Percentiles rank a stretch among this genome's conserved stretches.
Evolutionary conservation across 2,113 vertebrate species (phyloP).

Genomic region (Sinocyclocheilus anshuiensis): DNA sequence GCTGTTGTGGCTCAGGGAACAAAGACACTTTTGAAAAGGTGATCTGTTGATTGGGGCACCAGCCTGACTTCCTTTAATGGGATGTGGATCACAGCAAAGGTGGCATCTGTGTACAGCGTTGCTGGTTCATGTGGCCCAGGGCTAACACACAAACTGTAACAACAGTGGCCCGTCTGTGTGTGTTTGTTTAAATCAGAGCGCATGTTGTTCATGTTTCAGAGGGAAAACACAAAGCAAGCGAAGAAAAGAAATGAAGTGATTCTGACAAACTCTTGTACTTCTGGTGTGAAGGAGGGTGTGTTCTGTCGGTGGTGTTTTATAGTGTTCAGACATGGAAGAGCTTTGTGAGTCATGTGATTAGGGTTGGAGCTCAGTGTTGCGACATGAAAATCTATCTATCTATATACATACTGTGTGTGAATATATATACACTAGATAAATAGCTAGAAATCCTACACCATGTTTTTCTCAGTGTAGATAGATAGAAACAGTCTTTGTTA

Average conservation of each 20-base stretch:
- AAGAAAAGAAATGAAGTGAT: not conserved
- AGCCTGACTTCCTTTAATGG: slow-evolving; percentile 69
- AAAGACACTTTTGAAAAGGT: slow-evolving; percentile 77
- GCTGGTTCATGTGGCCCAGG: slow-evolving; percentile 50
- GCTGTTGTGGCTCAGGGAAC: slow-evolving; percentile 70
- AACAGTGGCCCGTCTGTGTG: slow-evolving; percentile 49
- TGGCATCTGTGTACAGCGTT: slow-evolving; percentile 71
- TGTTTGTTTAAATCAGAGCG: slow-evolving; percentile 32
- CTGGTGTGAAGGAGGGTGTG: not conserved
- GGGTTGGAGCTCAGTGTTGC: too few relatives aligned
- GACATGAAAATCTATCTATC: too few relatives aligned
- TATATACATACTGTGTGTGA: too few relatives aligned
- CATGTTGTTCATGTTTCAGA: slow-evolving; percentile 34
- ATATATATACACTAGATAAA: too few relatives aligned
- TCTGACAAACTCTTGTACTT: not conserved
- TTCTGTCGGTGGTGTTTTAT: not conserved
- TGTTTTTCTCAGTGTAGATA: too few relatives aligned
- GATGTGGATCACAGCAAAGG: slow-evolving; percentile 73
- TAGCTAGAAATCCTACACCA: too few relatives aligned
- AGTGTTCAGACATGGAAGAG: not conserved
- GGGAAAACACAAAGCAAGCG: not conserved
- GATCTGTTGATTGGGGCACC: slow-evolving; percentile 73
- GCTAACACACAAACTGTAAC: slow-evolving; percentile 44
- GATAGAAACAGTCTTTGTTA: too few relatives aligned
- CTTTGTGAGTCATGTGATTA: not conserved